These are phyloP conservation scores for Umimayanthus kanabou DNA, from an alignment of 92 coral and sea anemone genomes.

Conservation along the genomic window DNA sequence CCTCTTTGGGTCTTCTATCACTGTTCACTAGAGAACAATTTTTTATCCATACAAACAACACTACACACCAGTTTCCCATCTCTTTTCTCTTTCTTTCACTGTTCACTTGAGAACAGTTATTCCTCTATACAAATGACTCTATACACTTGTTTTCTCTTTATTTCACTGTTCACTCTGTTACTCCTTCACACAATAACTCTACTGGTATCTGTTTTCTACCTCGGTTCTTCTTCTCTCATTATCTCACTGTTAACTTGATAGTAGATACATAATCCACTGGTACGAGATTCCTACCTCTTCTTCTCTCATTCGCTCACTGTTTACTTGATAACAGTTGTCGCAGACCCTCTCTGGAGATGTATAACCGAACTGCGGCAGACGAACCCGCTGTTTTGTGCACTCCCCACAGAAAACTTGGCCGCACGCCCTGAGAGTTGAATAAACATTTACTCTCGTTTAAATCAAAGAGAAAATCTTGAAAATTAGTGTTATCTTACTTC, in stretches of 20 bases:
- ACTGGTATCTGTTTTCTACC: too few relatives aligned
- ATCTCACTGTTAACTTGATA: too few relatives aligned
- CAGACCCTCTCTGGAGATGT: slow-evolving; percentile 91
- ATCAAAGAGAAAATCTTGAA: not conserved
- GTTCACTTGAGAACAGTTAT: slow-evolving; percentile 73
- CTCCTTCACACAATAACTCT: too few relatives aligned
- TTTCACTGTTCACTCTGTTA: too few relatives aligned
- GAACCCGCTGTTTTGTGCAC: slow-evolving; percentile 81
- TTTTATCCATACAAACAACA: not conserved
- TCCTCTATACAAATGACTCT: not conserved
- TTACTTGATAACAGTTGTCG: slow-evolving; percentile 83
- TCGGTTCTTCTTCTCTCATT: too few relatives aligned
- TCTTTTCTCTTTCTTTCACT: slow-evolving; percentile 53
- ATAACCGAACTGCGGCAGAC: slow-evolving; percentile 88
- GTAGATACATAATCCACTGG: not conserved
- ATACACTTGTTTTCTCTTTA: too few relatives aligned
- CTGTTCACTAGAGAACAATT: slow-evolving; percentile 75
- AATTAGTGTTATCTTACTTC: not conserved
- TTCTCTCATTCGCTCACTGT: slow-evolving; percentile 56
- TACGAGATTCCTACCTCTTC: slow-evolving; percentile 59
- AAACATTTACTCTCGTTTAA: not conserved
- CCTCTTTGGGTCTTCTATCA: slow-evolving; percentile 51
- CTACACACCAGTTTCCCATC: not conserved
- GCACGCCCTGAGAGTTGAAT: slow-evolving; percentile 71
- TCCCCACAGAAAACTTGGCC: slow-evolving; percentile 98